Evolutionary conservation across 1,140 invertebrate species (phyloP), one percentile per base, ranked within the genome.

Genomic region (Caenorhabditis remanei): DNA sequence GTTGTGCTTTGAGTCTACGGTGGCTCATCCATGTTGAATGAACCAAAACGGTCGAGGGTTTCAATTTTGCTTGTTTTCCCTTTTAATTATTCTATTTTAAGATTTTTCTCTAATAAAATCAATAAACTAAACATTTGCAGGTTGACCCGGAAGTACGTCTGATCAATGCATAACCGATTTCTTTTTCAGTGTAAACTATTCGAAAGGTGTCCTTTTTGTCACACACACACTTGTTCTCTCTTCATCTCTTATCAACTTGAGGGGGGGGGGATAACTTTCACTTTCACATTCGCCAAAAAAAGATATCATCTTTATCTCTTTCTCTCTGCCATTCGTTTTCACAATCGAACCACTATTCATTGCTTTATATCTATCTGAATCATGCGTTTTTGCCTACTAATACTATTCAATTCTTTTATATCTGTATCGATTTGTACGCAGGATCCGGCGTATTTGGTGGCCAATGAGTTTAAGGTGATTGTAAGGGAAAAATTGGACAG

Each of bases 151-250:
- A 53, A 53, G 50, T 53, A 9, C 9, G 13, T 53, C 50, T 16
- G 50, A 53, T 53, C 4, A 53, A 53, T 14, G 50, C 50, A 53
- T 53, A 32, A 53, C 50, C 50, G 13, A 53, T 53, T 11, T 53
- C 50, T 53, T 53, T 16, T 53, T 4, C 16, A 14, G 50, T 53
- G 50, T 53, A 53, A 53, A 53, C 50, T 53, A 53, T 53, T 53
- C 50, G 16, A 50, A 71, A 71, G 40, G 65, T 71, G 65, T 71
- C 65, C 65, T 71, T 71, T 71, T 71, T 71, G 65, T 71, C 65
- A 71, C 65, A 71, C 65, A 19, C 40, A 14, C 19, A 19, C 19
- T 9, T 40, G 21, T 71, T 46, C 65, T 43, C 19, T 46, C 41
- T 43, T 21, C 21, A 1, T 41, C 2, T 11, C 41, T 71, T 43